phyloP scores from a whole-genome alignment of 2,797 vertebrate species.

The Pipistrellus pygmaeus region DNA sequence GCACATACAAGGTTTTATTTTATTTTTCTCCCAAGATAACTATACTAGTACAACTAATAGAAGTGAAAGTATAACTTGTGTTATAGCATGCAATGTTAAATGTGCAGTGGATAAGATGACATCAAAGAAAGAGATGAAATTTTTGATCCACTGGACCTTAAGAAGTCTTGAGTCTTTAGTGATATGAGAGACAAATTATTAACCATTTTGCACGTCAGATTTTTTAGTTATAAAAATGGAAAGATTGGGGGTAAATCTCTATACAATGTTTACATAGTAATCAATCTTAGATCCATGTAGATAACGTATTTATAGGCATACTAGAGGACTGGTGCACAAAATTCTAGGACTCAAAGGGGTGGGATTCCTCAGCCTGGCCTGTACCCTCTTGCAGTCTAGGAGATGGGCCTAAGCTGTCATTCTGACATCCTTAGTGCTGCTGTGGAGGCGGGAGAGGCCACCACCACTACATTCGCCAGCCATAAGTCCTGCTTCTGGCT shows the following conservation, averaged over 20 bases:
- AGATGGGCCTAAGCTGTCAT: no score
- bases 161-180: not conserved
- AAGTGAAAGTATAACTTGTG: constrained; percentile 35
- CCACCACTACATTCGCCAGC: no score
- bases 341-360: no score
- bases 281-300: constrained; percentile 2
- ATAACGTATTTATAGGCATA: not conserved
- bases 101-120: not conserved
- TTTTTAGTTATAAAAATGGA: not conserved
- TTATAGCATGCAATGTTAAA: constrained; percentile 1
- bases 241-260: not conserved
- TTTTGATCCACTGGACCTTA: constrained; percentile 25
- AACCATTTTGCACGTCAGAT: not conserved
- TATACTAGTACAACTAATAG: constrained; percentile 45
- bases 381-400: no score
- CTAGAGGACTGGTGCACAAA: no score
- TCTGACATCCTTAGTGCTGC: no score
- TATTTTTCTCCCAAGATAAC: constrained; percentile 29
- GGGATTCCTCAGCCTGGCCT: no score
- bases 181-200: not conserved
- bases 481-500: no score
- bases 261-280: not conserved
- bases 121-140: constrained; percentile 15
- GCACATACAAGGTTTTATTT: not conserved
- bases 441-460: no score